Base-by-base conservation (phyloP, 2,797 vertebrate genomes). In the Protonibea diacanthus region DNA sequence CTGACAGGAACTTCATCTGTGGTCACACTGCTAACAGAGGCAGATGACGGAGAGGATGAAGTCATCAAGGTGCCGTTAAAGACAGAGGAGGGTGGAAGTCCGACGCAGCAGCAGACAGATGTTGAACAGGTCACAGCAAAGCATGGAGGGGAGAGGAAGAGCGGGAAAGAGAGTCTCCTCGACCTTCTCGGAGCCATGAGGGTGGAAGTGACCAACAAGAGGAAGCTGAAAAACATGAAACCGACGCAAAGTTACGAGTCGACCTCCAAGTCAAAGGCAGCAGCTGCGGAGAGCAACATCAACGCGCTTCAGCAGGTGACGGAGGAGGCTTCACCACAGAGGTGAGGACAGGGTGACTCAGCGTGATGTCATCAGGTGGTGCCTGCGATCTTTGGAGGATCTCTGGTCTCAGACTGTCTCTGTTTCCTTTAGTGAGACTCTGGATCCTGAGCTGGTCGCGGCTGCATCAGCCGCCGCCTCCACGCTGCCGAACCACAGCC, bases 391-490 rank as follows among this genome's bases (percentile, higher is more conserved):
- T 3, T 56, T 38, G 5, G 25, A 70, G 3, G 6, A 21, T n/a
- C 42, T 57, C 5, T 40, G 17, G 6, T 68, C 2, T 65, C 10
- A 17, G 29, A 6, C 40, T n/a, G n/a, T n/a, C n/a, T 42, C 21
- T 25, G 33, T 71, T 23, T 69, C 76, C 73, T 59, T 85, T 53
- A 95, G 89, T 25, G 90, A 90, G 15, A 71, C 81, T 0, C 79
- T 97, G 80, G 93, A 89, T 89, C 95, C 95, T 18, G 92, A 96
- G 14, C 76, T 99, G 84, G 94, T 96, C 20, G 93, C 95, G 5
- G 97, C 98, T 5, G 97, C 89, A 0, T 92, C 96, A 42, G 96
- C 96, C 0, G 97, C 97, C 0, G 98, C 97, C 0, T 94, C 97
- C 80, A 96, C 96, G 4, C 89, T 98, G 2, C 95, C 96, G 0